phyloP scores from a whole-genome alignment of 2,797 vertebrate species.

The Peromyscus attwateri region DNA sequence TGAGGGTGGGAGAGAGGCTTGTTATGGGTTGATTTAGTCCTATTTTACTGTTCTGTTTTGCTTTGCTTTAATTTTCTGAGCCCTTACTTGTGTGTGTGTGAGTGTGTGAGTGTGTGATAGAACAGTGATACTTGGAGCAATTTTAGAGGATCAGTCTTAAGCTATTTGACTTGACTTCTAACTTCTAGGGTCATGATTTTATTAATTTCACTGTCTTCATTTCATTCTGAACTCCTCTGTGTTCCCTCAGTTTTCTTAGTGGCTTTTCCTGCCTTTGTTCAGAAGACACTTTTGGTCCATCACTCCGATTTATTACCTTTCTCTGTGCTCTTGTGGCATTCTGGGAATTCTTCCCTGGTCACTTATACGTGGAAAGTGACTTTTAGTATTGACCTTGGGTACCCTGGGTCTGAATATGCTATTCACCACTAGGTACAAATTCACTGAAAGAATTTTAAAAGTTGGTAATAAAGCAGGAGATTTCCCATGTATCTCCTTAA shows the following conservation, averaged over 20 bases:
- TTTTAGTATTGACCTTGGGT: not conserved
- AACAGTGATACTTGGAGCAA: not conserved
- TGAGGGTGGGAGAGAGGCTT: not conserved
- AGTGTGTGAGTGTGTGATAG: not conserved
- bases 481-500: not conserved
- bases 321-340: not conserved
- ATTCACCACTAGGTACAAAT: not conserved
- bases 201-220: not conserved
- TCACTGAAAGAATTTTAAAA: slow-evolving; percentile 31
- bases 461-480: slow-evolving; percentile 39
- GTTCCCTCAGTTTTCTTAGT: not conserved
- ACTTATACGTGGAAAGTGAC: not conserved
- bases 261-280: not conserved
- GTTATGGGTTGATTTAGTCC: not conserved
- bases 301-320: not conserved
- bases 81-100: not conserved
- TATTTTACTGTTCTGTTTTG: slow-evolving; percentile 2
- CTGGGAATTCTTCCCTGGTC: not conserved
- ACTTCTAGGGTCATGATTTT: not conserved
- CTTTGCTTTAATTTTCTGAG: not conserved
- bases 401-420: not conserved
- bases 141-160: slow-evolving; percentile 20
- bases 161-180: not conserved
- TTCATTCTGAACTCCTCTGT: not conserved
- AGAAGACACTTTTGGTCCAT: not conserved